Evolutionary conservation across 2,888 invertebrate genomes (phyloP), one percentile per base, ranked within the genome.

Genomic region (Tetrapedia diversipes): DNA sequence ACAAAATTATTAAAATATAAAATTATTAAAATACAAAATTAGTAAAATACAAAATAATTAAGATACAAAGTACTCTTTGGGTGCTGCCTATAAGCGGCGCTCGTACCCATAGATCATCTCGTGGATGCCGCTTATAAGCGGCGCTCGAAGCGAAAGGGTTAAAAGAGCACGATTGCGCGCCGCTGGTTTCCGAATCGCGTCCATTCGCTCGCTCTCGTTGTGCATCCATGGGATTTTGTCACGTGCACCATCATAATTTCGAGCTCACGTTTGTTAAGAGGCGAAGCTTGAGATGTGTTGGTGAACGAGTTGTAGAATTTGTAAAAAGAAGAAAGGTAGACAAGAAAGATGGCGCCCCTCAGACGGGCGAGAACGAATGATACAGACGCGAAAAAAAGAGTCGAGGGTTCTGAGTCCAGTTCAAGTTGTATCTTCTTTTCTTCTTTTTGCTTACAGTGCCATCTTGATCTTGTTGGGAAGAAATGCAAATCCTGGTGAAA

Each of bases 191-290:
- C n/a, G n/a, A n/a, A n/a, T n/a, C n/a, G n/a, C n/a, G n/a, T n/a
- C n/a, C n/a, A n/a, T n/a, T n/a, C n/a, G n/a, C n/a, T n/a, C n/a
- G 8, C 0, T 14, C 14, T 16, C 19, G 22, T 64, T 41, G 32
- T 41, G 8, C 6, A 24, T 16, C n/a, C n/a, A 29, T 53, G 51
- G 51, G 57, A 43, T 43, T 74, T 49, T 37, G 32, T 22, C 37
- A 6, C 39, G 24, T 19, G 19, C 47, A 27, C 14, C 43, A 68
- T 59, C 47, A 64, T 78, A 39, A 69, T 73, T 68, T 41, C 37
- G 32, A 43, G 45, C 45, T 39, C 45, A 32, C 32, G 27, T 22
- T 27, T 41, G 16, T 14, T 10, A 2, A 16, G 22, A 14, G n/a
- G 22, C 11, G 10, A 7, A 11, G 7, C 34, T 29, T 11, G n/a